Base-by-base conservation (phyloP, 2,888 invertebrate species). In the Synergus itoensis region DNA sequence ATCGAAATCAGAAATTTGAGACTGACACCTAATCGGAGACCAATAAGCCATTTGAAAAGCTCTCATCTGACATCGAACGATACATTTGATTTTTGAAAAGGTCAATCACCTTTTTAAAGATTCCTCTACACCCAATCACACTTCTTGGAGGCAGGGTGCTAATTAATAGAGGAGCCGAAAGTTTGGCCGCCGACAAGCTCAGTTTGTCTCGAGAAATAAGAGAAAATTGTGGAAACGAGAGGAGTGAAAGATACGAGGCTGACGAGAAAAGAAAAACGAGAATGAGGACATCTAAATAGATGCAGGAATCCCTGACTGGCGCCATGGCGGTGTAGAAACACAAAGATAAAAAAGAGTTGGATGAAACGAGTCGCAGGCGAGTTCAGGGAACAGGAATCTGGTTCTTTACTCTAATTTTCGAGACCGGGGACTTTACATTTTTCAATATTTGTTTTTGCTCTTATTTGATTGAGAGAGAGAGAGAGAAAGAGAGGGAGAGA, bases 251-350 rank as follows among this genome's bases (percentile, higher is more conserved):
- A 41, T 43, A 21, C 12, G 65, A 14, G 45, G 77, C 36, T 18
- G 63, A 64, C 40, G 36, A n/a, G 45, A 21, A 16, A 40, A 75
- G 62, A 69, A 63, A 80, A 76, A 78, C 53, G 60, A 65, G 41
- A 76, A 81, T 57, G 75, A 77, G 64, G 63, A 69, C 63, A 84
- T 86, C 87, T 89, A 90, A 89, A 88, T 89, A 89, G 89, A 90
- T 90, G 90, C 90, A 91, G 90, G 91, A 91, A 91, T 91, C 87
- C 84, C 84, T 84, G 83, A 84, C 88, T 88, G 90, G 90, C 90
- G 91, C 90, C 91, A 86, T 85, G 83, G 81, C 82, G 85, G 82
- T 86, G 82, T 86, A 83, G 82, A 81, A 57, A 81, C 75, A 82
- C 82, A 84, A 83, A 80, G 85, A 84, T 48, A 86, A 85, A 69